Conservation (phyloP, 2,888 invertebrate genomes). For the Nymphalis urticae region DNA sequence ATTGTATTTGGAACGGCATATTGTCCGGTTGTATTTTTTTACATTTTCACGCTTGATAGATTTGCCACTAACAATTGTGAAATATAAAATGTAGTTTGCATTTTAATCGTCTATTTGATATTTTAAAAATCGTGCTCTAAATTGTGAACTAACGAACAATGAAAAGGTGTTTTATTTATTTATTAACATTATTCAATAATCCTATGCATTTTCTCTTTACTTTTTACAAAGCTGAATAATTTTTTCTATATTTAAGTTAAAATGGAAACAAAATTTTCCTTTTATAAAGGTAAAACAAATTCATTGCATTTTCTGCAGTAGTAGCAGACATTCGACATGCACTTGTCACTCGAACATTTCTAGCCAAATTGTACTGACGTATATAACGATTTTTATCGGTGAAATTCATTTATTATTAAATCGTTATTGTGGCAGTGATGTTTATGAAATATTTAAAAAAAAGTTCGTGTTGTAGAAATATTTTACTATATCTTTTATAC, state of each 20-base stretch:
- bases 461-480: no score
- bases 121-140: constrained; percentile 6
- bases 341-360: constrained; percentile 10
- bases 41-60: constrained; percentile 8
- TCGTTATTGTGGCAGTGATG: background rate
- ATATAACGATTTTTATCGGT: constrained; percentile 14
- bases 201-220: background rate
- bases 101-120: constrained; percentile 9
- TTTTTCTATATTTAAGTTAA: background rate
- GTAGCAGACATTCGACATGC: constrained; percentile 10
- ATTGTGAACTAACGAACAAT: constrained; percentile 16
- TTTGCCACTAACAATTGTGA: constrained; percentile 13
- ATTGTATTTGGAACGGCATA: background rate
- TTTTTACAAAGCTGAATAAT: background rate
- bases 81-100: constrained; percentile 13
- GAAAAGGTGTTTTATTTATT: background rate
- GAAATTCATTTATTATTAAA: background rate
- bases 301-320: constrained; percentile 7
- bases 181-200: background rate
- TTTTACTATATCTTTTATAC: no score
- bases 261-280: constrained; percentile 2
- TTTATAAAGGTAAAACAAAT: constrained; percentile 2
- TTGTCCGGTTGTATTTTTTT: constrained; percentile 1
- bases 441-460: no score
- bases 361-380: constrained; percentile 12